Evolutionary conservation across 2,888 invertebrate genomes (phyloP).

Genomic region (Rotaria socialis): DNA sequence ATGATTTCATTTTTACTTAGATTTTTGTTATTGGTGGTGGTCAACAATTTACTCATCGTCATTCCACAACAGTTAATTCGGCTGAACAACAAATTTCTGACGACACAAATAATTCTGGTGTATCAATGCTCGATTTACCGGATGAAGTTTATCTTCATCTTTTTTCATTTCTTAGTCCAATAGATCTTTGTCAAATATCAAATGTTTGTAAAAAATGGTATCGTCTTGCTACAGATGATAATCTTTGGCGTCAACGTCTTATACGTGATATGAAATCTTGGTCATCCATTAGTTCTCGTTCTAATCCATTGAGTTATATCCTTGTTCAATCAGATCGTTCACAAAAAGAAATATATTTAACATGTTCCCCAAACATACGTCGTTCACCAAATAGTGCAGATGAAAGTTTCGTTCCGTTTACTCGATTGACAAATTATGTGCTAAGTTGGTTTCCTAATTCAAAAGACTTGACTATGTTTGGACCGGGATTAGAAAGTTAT

Average conservation of each 20-base stretch:
- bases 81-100: background rate
- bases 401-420: background rate
- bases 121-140: background rate
- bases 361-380: background rate
- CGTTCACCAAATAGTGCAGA: background rate
- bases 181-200: slow-evolving; percentile 13
- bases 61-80: background rate
- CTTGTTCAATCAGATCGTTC: slow-evolving; percentile 34
- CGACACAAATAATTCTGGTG: background rate
- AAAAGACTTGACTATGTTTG: slow-evolving; percentile 38
- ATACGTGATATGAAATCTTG: background rate
- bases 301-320: background rate
- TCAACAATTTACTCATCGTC: slow-evolving; percentile 18
- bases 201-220: slow-evolving; percentile 28
- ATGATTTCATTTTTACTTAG: background rate
- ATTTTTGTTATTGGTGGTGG: slow-evolving; percentile 16
- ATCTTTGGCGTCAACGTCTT: background rate
- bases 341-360: slow-evolving; percentile 24
- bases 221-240: background rate
- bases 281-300: background rate
- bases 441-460: background rate
- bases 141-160: slow-evolving; percentile 35
- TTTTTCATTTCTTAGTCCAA: background rate
- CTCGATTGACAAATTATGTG: background rate
- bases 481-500: slow-evolving; percentile 43